Evolutionary conservation across 2,888 invertebrate species (phyloP).

Genomic region (Hemithea aestivaria): DNA sequence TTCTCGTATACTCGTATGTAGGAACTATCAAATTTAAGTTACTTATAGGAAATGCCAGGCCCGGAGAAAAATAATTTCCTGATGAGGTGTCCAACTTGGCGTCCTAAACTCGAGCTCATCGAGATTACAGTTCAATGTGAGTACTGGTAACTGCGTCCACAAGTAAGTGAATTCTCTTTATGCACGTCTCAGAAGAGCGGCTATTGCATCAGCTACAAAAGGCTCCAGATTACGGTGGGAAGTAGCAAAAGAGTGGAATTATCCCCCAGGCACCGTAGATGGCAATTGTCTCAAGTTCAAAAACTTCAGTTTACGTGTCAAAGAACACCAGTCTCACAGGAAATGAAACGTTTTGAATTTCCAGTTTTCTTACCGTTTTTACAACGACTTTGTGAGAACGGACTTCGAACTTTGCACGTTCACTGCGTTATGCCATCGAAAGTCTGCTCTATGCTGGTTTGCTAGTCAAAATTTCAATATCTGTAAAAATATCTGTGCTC

Average conservation of each 20-base stretch:
- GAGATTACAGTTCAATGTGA: conserved; percentile 52
- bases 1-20: too few species aligned
- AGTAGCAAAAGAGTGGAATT: conserved; percentile 43
- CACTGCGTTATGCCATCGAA: too few species aligned
- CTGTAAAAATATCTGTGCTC: too few species aligned
- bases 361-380: neutral
- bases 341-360: conserved; percentile 10
- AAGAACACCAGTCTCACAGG: conserved; percentile 1
- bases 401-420: too few species aligned
- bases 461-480: too few species aligned
- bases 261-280: conserved; percentile 44
- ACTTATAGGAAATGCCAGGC: neutral
- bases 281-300: conserved; percentile 49
- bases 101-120: conserved; percentile 31
- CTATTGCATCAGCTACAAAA: neutral
- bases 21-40: conserved; percentile 5
- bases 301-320: conserved; percentile 30
- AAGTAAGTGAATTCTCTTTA: conserved; percentile 73
- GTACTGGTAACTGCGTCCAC: conserved; percentile 62
- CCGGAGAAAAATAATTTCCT: neutral
- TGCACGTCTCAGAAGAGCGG: conserved; percentile 48
- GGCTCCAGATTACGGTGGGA: conserved; percentile 62
- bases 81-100: conserved; percentile 24
- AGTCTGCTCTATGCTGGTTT: too few species aligned
- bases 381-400: too few species aligned